Evolutionary conservation across 2,888 invertebrate genomes (phyloP).

Genomic region (Synanthedon myopaeformis): DNA sequence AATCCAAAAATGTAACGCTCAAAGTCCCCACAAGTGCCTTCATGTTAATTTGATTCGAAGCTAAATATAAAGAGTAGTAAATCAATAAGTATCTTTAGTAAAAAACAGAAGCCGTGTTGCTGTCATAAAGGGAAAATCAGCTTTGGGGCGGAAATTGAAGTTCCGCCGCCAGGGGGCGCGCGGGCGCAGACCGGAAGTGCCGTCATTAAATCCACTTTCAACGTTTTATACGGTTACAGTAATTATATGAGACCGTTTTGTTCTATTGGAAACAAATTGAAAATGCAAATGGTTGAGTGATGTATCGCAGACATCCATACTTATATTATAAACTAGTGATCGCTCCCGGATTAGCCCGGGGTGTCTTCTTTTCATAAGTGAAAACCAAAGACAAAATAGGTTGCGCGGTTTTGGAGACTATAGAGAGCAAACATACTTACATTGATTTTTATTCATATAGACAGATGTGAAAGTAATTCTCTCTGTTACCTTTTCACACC

Average conservation of each 20-base stretch:
- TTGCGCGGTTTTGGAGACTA: too few relatives aligned
- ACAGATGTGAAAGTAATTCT: too few relatives aligned
- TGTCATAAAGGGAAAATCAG: slow-evolving; percentile 49
- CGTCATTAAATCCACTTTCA: slow-evolving; percentile 41
- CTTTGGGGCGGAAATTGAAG: slow-evolving; percentile 55
- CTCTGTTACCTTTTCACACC: too few relatives aligned
- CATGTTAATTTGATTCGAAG: neutral
- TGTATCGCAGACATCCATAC: too few relatives aligned
- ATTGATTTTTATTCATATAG: too few relatives aligned
- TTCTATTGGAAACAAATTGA: slow-evolving; percentile 16
- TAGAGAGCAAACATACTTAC: too few relatives aligned
- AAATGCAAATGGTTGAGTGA: neutral
- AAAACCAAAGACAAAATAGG: too few relatives aligned
- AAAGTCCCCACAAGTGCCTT: neutral
- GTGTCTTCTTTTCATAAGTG: too few relatives aligned
- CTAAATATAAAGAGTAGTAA: slow-evolving; percentile 6
- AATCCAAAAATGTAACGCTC: too few relatives aligned
- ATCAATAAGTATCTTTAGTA: slow-evolving; percentile 22
- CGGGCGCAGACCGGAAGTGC: slow-evolving; percentile 39
- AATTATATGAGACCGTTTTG: slow-evolving; percentile 26
- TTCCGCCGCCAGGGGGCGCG: slow-evolving; percentile 43
- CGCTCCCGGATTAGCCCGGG: too few relatives aligned
- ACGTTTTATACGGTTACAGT: slow-evolving; percentile 23
- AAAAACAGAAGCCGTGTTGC: slow-evolving; percentile 14
- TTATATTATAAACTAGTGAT: too few relatives aligned